Evolutionary conservation across 2,888 invertebrate species (phyloP).

Genomic region (Oegoconia quadripuncta): DNA sequence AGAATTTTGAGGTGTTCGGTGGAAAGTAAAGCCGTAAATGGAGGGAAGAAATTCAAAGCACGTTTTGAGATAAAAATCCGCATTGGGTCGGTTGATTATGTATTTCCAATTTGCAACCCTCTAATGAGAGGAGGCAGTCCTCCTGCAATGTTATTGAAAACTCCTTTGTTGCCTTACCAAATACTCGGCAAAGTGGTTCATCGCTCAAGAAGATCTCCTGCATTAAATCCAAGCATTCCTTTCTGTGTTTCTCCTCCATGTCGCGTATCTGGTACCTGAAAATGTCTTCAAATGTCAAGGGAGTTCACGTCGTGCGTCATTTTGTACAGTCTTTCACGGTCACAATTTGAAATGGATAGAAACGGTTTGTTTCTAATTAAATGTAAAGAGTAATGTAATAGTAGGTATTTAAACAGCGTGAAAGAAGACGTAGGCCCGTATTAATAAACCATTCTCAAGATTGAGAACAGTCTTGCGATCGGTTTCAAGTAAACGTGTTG

Average conservation of each 20-base stretch:
- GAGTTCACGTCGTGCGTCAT: background rate
- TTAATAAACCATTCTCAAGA: too few species aligned
- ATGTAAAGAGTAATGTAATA: background rate
- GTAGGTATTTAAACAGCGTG: too few species aligned
- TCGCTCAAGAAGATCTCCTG: conserved; percentile 56
- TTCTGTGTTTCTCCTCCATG: conserved; percentile 45
- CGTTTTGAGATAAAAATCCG: background rate
- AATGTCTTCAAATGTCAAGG: conserved; percentile 3
- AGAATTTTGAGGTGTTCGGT: background rate
- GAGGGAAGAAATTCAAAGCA: too few species aligned
- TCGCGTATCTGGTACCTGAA: conserved; percentile 69
- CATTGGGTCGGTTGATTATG: background rate
- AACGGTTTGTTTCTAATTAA: background rate
- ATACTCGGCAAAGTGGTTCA: conserved; percentile 54
- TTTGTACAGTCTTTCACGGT: background rate
- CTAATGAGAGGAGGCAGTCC: background rate
- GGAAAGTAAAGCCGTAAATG: background rate
- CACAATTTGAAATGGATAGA: background rate
- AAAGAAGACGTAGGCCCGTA: too few species aligned
- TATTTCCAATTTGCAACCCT: background rate
- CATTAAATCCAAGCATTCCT: conserved; percentile 61
- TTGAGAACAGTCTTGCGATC: too few species aligned
- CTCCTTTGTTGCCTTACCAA: conserved; percentile 39
- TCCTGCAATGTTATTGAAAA: background rate
- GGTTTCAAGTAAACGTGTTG: too few species aligned